These are phyloP conservation scores for Osmerus eperlanus DNA, from an alignment of 2,113 vertebrate genomes.

Conservation along the genomic window DNA sequence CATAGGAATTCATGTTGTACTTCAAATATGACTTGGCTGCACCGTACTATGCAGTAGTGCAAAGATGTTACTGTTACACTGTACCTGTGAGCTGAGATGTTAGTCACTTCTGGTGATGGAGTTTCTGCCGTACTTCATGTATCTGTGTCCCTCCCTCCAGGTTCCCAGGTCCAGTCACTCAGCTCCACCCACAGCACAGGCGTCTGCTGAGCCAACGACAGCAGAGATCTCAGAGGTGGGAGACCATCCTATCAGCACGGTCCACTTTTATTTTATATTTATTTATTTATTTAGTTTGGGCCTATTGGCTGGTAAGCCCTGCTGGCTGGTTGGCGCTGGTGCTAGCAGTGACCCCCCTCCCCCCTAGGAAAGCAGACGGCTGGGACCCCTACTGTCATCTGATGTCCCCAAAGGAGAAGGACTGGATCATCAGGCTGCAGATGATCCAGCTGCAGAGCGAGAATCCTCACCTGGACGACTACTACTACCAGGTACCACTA, in stretches of 20 bases:
- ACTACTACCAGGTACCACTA: conserved; percentile 88
- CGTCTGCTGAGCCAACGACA: conserved; percentile 78
- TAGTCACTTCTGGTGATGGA: too few species aligned
- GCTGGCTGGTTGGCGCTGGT: too few species aligned
- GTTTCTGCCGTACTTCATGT: too few species aligned
- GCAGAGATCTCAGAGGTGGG: conserved; percentile 70
- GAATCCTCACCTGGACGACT: conserved; percentile 85
- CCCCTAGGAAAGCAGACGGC: conserved; percentile 70
- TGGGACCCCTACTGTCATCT: conserved; percentile 79
- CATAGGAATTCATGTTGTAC: not conserved
- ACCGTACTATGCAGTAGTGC: too few species aligned
- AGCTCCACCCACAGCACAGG: conserved; percentile 90
- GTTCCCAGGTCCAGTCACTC: conserved; percentile 75
- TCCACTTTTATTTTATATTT: not conserved
- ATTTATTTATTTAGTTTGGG: not conserved
- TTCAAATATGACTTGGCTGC: too few species aligned
- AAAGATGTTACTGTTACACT: not conserved
- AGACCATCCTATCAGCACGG: not conserved
- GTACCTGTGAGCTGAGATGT: not conserved
- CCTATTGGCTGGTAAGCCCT: too few species aligned
- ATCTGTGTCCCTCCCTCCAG: conserved; percentile 30
- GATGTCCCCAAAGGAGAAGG: conserved; percentile 89
- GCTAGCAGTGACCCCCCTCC: not conserved
- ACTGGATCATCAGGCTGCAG: conserved; percentile 89
- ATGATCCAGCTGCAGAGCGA: conserved; percentile 97